Evolutionary conservation across 2,113 vertebrate genomes (phyloP).

Genomic region (Potamarius usumacintae): DNA sequence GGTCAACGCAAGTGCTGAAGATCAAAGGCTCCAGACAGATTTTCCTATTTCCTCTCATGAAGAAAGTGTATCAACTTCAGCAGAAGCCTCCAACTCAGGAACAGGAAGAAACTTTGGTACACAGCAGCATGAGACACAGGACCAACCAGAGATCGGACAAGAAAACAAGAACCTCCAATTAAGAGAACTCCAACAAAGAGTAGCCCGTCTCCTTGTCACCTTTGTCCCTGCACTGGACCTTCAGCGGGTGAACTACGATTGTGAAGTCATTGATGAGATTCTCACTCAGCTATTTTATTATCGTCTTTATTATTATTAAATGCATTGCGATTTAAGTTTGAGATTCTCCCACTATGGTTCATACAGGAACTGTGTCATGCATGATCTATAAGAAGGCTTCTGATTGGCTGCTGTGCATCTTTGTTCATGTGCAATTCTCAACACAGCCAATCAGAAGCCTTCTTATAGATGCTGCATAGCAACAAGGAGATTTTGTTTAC

Average conservation of each 20-base stretch:
- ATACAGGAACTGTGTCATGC: no score
- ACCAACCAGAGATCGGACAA: background rate
- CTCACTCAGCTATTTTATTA: constrained; percentile 70
- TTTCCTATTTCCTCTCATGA: background rate
- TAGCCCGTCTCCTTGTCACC: constrained; percentile 82
- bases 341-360: no score
- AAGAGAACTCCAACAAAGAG: constrained; percentile 81
- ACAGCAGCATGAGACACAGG: background rate
- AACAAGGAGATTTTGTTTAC: no score
- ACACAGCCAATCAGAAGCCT: no score
- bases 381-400: no score
- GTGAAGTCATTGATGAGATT: constrained; percentile 90
- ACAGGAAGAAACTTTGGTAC: background rate
- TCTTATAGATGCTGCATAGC: no score
- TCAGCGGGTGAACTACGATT: constrained; percentile 86
- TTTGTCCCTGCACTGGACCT: constrained; percentile 84
- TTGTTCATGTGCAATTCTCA: no score
- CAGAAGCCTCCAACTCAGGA: background rate
- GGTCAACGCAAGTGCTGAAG: background rate
- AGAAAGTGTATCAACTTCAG: constrained; percentile 12
- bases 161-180: constrained; percentile 57
- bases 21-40: background rate
- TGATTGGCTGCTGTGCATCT: no score
- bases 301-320: no score
- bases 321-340: no score